phyloP scores from a whole-genome alignment of 2,888 invertebrate species.

The Icerya purchasi region DNA sequence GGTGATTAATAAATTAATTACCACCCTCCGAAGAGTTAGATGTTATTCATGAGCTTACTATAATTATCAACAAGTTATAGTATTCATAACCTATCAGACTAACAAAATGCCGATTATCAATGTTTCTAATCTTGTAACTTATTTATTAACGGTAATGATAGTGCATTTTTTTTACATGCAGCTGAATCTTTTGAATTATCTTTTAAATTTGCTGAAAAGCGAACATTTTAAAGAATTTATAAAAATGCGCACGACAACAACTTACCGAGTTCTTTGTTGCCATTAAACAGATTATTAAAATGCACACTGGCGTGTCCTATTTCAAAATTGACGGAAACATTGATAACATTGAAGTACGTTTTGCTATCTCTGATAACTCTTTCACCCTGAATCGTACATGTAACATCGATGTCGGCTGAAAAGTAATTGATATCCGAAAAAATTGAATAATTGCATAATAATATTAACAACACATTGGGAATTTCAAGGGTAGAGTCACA shows the following conservation, averaged over 20 bases:
- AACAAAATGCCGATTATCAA: no score
- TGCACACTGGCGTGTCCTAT: conserved; percentile 41
- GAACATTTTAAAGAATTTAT: not conserved
- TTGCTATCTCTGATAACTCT: conserved; percentile 30
- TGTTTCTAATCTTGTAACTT: no score
- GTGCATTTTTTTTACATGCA: no score
- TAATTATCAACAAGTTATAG: no score
- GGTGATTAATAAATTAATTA: no score
- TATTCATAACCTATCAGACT: no score
- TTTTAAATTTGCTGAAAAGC: not conserved
- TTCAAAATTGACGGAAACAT: conserved; percentile 41
- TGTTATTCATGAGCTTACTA: no score
- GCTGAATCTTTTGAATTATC: not conserved
- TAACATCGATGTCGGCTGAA: conserved; percentile 42
- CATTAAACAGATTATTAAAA: conserved; percentile 49
- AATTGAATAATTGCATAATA: no score
- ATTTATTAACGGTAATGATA: no score
- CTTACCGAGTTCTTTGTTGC: conserved; percentile 40
- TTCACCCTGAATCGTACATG: conserved; percentile 37
- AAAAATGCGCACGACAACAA: not conserved
- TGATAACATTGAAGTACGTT: conserved; percentile 35
- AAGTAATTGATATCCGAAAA: not conserved
- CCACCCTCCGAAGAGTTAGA: no score
- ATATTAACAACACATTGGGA: no score
- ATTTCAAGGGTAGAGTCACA: no score